Evolutionary conservation across 1,140 invertebrate species (phyloP).

Genomic region (Microplitis mediator): DNA sequence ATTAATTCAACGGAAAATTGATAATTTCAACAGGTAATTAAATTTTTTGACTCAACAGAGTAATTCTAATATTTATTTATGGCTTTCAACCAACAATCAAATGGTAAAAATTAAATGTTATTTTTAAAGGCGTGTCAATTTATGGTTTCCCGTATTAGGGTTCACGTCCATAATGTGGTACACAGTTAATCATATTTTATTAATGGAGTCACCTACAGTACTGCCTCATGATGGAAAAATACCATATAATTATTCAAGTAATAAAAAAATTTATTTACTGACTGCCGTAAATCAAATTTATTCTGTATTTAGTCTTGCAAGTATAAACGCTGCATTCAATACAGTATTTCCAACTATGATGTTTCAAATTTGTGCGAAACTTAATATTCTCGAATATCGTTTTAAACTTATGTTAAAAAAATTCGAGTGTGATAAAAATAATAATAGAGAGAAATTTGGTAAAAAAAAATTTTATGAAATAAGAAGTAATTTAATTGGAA

Average conservation of each 20-base stretch:
- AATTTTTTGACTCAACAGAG: too few relatives aligned
- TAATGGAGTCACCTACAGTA: not conserved
- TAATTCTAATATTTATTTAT: too few relatives aligned
- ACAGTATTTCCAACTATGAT: not conserved
- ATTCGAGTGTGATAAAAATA: not conserved
- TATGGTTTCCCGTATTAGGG: not conserved
- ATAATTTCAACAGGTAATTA: too few relatives aligned
- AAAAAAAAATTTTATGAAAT: not conserved
- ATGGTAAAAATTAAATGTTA: too few relatives aligned
- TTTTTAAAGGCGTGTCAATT: too few relatives aligned
- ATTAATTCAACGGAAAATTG: too few relatives aligned
- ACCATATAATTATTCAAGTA: not conserved
- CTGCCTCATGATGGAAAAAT: not conserved
- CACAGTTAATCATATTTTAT: not conserved
- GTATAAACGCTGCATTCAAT: not conserved
- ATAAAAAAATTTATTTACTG: not conserved
- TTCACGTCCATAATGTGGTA: not conserved
- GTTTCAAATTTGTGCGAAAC: slow-evolving; percentile 2
- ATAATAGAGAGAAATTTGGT: not conserved
- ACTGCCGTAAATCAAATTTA: not conserved
- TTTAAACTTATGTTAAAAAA: not conserved
- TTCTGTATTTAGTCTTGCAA: not conserved
- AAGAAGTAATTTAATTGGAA: not conserved
- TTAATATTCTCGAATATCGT: not conserved
- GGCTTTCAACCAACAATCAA: too few relatives aligned